These are phyloP conservation scores for Drosophila subquinaria DNA, from an alignment of 2,888 invertebrate genomes.

Conservation along the genomic window DNA sequence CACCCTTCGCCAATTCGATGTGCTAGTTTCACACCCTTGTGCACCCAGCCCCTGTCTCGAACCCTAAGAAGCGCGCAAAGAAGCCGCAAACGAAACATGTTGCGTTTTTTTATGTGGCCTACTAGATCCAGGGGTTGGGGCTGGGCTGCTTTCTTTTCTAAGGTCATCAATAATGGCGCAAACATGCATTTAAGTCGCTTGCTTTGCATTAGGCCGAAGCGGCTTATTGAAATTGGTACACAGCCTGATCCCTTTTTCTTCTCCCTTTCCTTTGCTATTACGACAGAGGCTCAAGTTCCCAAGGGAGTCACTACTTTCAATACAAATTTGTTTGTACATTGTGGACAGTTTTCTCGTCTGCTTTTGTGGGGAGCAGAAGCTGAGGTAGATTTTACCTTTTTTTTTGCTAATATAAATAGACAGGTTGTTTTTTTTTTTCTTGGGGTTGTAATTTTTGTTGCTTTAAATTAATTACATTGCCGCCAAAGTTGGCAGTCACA, in stretches of 20 bases:
- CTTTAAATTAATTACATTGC: conserved; percentile 3
- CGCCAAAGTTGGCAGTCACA: conserved; percentile 7
- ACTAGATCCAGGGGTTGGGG: conserved; percentile 25
- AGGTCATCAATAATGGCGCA: conserved; percentile 80
- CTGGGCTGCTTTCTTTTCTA: conserved; percentile 35
- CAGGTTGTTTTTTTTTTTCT: background rate
- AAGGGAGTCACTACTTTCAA: conserved; percentile 79
- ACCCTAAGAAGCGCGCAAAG: conserved; percentile 33
- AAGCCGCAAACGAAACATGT: conserved; percentile 63
- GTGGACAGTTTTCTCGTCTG: conserved; percentile 45
- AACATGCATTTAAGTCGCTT: conserved; percentile 67
- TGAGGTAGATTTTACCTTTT: conserved; percentile 32
- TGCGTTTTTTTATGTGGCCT: conserved; percentile 63
- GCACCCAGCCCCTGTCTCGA: conserved; percentile 19
- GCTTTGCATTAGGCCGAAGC: conserved; percentile 62
- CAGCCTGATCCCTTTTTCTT: conserved; percentile 63
- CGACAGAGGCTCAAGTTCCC: conserved; percentile 46
- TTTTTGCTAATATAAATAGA: conserved; percentile 48
- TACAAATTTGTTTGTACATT: conserved; percentile 71
- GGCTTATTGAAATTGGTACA: conserved; percentile 74
- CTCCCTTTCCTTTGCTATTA: conserved; percentile 28
- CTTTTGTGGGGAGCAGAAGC: conserved; percentile 7
- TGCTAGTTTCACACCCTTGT: conserved; percentile 68
- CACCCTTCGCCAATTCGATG: conserved; percentile 60
- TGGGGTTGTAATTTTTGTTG: background rate